Conservation (phyloP, 2,113 vertebrate genomes). For the Lathamus discolor region DNA sequence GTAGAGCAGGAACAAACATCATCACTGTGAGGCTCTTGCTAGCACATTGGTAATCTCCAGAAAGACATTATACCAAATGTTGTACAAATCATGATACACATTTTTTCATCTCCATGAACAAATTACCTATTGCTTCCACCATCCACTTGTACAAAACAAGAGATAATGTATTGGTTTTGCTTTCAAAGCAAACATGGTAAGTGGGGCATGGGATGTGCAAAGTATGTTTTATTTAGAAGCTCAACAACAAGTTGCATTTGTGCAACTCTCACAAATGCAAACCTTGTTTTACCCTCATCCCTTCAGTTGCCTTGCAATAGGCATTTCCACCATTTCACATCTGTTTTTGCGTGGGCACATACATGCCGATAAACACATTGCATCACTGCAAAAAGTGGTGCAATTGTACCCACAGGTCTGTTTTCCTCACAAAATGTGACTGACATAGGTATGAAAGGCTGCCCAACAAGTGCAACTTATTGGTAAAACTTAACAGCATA, state of each 20-base stretch:
- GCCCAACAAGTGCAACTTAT: background rate
- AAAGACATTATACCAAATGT: background rate
- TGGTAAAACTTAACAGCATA: background rate
- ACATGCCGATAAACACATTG: accelerated
- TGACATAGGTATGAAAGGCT: background rate
- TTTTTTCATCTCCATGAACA: background rate
- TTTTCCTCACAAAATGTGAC: background rate
- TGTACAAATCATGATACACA: background rate
- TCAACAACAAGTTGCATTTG: background rate
- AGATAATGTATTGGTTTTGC: background rate
- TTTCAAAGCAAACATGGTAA: background rate
- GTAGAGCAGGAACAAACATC: background rate
- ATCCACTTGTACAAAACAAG: background rate
- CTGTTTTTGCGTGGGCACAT: background rate
- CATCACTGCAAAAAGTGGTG: background rate
- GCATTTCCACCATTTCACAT: background rate
- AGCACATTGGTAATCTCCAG: background rate
- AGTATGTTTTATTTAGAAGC: background rate
- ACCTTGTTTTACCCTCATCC: background rate
- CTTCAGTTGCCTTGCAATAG: background rate
- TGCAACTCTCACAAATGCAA: background rate
- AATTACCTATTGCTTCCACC: background rate
- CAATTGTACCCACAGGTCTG: background rate
- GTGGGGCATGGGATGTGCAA: background rate
- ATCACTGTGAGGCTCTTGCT: background rate